Conservation (phyloP, 2,888 invertebrate species). For the Caenorhabditis sp. region DNA sequence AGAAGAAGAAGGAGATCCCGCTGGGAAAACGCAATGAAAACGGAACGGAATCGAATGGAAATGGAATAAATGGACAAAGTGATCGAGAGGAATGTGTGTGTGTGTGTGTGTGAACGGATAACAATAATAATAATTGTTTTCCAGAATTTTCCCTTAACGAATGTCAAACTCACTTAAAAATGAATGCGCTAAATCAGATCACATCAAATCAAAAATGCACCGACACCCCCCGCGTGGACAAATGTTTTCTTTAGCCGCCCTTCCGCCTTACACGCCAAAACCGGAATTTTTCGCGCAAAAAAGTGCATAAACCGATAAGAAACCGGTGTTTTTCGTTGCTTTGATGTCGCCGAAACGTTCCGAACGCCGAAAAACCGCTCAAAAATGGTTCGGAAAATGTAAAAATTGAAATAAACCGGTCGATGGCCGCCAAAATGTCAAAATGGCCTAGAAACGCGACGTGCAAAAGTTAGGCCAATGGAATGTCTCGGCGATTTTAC, state of each 20-base stretch:
- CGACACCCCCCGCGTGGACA: conserved; percentile 1
- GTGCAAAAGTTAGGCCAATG: not conserved
- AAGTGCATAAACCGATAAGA: conserved; percentile 40
- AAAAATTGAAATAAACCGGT: not conserved
- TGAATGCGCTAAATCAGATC: no score
- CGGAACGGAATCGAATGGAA: conserved; percentile 8
- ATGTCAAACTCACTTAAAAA: no score
- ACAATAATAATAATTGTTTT: no score
- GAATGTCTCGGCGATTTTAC: conserved; percentile 6
- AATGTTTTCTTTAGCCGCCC: conserved; percentile 42
- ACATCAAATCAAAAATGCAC: not conserved
- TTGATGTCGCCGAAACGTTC: conserved; percentile 20
- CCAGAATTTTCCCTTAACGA: no score
- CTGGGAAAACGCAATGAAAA: conserved; percentile 23
- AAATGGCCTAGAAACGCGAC: conserved; percentile 22
- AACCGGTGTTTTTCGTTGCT: conserved; percentile 19
- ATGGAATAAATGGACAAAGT: not conserved
- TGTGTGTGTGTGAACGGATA: no score
- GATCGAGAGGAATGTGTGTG: no score
- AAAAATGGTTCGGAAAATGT: conserved; percentile 7
- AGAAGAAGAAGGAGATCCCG: conserved; percentile 19
- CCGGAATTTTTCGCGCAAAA: conserved; percentile 14
- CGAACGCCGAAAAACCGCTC: not conserved
- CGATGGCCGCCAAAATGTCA: conserved; percentile 1
- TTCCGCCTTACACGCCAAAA: conserved; percentile 12